Percentiles rank a stretch among this genome's conserved stretches.
phyloP scores from a whole-genome alignment of 2,797 vertebrate species.

The Mastacembelus armatus region DNA sequence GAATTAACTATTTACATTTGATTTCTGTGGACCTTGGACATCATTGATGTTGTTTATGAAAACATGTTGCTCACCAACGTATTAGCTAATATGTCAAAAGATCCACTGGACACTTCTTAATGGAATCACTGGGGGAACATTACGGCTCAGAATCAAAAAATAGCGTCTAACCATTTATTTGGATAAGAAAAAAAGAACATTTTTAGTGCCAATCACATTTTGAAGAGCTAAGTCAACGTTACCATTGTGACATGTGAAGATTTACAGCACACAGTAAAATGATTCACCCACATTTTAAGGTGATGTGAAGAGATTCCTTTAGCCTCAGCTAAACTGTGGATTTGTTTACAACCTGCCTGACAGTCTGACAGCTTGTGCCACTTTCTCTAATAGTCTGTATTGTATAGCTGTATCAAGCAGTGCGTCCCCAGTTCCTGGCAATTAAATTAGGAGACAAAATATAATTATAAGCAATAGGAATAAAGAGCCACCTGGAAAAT shows the following conservation, averaged over 20 bases:
- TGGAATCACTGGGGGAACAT: no score
- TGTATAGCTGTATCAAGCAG: neutral
- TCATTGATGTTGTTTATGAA: neutral
- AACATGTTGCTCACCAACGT: no score
- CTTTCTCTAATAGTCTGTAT: neutral
- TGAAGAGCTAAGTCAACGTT: neutral
- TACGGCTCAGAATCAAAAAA: neutral
- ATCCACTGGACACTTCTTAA: no score
- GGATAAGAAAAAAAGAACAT: neutral
- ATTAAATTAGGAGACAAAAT: neutral
- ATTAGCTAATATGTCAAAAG: neutral
- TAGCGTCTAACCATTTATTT: no score
- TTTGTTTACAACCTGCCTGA: slow-evolving; percentile 1
- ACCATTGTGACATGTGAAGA: neutral
- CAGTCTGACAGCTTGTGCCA: neutral
- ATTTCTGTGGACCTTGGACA: no score
- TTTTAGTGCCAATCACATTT: neutral
- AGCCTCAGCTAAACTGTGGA: neutral
- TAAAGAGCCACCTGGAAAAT: neutral
- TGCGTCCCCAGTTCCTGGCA: neutral
- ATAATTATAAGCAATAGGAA: neutral
- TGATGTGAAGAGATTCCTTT: no score
- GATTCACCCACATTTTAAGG: neutral
- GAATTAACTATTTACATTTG: no score
- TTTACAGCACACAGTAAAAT: slow-evolving; percentile 2